Base-by-base conservation (phyloP, 23 tunicate genomes). In the Halocynthia aurantium region DNA sequence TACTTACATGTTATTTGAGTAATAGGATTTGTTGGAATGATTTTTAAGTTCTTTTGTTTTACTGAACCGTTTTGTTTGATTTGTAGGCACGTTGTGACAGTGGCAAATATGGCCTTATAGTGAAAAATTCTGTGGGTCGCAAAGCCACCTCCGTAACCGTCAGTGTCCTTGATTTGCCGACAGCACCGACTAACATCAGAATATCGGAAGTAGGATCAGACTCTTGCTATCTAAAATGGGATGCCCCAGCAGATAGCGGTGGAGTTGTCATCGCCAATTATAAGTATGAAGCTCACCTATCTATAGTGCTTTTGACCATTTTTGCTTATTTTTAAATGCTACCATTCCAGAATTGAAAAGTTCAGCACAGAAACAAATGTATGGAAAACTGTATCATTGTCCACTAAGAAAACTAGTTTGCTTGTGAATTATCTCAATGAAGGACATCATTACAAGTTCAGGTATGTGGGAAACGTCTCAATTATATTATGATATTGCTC, bases 211-310 rank as follows among this genome's bases (percentile, higher is more conserved):
- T 94, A 56, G 55, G 82, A 51, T 78, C 98, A 9, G 98, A 93
- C 20, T 86, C 93, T 18, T 86, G 91, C 75, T 83, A 86, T 68
- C 60, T 93, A 70, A 81, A 78, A 78, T 94, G 99, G 99, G 77
- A 88, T 79, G 89, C 92, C n/a, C 96, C 99, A 19, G 60, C 82
- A 21, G 91, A 88, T 76, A 94, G 82, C 53, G 99, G 99, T 9
- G 95, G 99, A 18, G 94, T 94, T 53, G 85, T 86, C 18, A 61
- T 94, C 17, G 75, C 95, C 8, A 81, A 87, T 82, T 94, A 94
- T 86, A 81, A 79, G 73, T 69, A 66, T 51, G 83, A 72, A 72
- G 44, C 44, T 31, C 4, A 31, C 44, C 4, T 31, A 0, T 31
- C 44, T 31, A n/a, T 67, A 67, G 1, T n/a, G 21, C 72, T 17